A percentile compares a stretch with the other conserved stretches of the same genome.
Evolutionary conservation across 2,888 invertebrate species (phyloP).

Genomic region (Sipunculus nudus): DNA sequence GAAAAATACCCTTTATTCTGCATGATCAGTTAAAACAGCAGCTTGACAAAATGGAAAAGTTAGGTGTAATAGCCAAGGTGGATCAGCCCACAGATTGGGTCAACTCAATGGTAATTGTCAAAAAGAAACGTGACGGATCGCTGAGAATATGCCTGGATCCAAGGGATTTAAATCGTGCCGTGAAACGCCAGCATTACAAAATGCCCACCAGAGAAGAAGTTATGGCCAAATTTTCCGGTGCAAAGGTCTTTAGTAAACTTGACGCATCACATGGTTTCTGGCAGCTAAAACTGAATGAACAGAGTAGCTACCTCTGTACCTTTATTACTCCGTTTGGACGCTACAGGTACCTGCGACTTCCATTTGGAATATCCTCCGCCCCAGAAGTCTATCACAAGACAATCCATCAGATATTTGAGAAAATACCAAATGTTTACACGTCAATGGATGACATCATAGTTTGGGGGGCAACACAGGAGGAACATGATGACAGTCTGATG

Average conservation of each 20-base stretch:
- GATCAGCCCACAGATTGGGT: slow-evolving; percentile 43
- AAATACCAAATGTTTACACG: not conserved
- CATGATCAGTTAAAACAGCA: slow-evolving; percentile 33
- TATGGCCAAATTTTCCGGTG: slow-evolving; percentile 28
- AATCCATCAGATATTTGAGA: not conserved
- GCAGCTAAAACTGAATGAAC: slow-evolving; percentile 30
- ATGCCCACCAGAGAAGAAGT: slow-evolving; percentile 39
- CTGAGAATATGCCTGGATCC: slow-evolving; percentile 42
- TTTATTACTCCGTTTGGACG: slow-evolving; percentile 37
- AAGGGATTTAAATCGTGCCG: slow-evolving; percentile 36
- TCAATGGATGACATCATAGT: slow-evolving; percentile 14
- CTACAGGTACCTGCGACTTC: slow-evolving; percentile 16
- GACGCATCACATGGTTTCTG: slow-evolving; percentile 39
- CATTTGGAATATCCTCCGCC: slow-evolving; percentile 11
- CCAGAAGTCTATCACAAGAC: slow-evolving; percentile 5
- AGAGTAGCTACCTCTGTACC: slow-evolving; percentile 14
- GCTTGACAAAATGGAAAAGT: slow-evolving; percentile 27
- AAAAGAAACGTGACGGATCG: slow-evolving; percentile 36
- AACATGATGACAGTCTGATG: slow-evolving; percentile 1
- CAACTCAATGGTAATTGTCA: slow-evolving; percentile 33
- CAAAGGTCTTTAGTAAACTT: slow-evolving; percentile 30
- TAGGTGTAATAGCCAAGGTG: slow-evolving; percentile 33
- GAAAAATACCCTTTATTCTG: slow-evolving; percentile 34
- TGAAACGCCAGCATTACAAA: slow-evolving; percentile 36
- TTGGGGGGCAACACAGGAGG: not conserved